A percentile compares a stretch with the other conserved stretches of the same genome.
Conservation (phyloP, 2,113 vertebrate species). For the Mustela nigripes region DNA sequence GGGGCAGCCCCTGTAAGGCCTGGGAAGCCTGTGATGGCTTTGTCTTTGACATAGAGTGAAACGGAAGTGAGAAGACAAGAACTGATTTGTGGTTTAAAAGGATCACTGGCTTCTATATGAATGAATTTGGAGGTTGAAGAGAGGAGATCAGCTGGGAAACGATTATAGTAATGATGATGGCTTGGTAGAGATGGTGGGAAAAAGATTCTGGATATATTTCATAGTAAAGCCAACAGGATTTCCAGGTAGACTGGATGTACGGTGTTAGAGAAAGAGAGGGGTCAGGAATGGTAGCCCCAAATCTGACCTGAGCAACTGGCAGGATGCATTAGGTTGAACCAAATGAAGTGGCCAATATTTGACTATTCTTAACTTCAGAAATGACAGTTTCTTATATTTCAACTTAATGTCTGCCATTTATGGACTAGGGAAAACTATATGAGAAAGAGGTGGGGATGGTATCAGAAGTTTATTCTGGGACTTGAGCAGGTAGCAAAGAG, state of each 20-base stretch:
- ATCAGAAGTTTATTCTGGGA: background rate
- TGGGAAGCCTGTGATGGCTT: background rate
- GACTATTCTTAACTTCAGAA: background rate
- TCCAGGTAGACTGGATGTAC: background rate
- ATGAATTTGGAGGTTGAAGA: background rate
- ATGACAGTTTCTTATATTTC: background rate
- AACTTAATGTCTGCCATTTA: conserved; percentile 1
- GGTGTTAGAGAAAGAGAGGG: background rate
- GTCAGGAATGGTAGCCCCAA: background rate
- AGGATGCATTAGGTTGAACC: background rate
- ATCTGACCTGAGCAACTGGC: background rate
- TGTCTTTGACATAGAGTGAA: background rate
- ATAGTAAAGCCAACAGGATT: background rate
- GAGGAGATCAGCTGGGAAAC: background rate
- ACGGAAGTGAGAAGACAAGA: background rate
- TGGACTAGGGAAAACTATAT: background rate
- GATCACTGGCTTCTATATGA: background rate
- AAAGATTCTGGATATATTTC: background rate
- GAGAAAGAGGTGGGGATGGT: background rate
- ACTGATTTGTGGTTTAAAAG: background rate
- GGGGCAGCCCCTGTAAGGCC: background rate
- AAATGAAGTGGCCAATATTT: background rate
- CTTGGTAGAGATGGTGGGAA: background rate
- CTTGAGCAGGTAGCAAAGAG: background rate
- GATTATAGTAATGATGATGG: background rate